Conservation (phyloP, 1,140 invertebrate genomes). For the Asbolus verrucosus region DNA sequence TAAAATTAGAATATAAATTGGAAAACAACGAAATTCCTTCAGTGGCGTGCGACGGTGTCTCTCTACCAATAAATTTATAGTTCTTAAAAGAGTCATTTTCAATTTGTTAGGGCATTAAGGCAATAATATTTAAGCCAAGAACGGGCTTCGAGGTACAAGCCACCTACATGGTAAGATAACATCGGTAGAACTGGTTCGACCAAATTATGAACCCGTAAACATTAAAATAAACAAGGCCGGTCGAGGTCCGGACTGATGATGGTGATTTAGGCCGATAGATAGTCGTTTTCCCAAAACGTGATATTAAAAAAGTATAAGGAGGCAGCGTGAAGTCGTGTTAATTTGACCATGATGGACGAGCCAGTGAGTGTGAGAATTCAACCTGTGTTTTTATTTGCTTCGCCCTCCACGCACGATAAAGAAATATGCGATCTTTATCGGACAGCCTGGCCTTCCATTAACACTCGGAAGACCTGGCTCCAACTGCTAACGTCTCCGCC, state of each 20-base stretch:
- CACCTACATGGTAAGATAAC: slow-evolving; percentile 55
- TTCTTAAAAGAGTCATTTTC: slow-evolving; percentile 42
- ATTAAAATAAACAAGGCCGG: slow-evolving; percentile 49
- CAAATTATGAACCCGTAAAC: slow-evolving; percentile 55
- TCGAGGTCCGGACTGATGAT: slow-evolving; percentile 26
- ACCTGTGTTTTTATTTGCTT: slow-evolving; percentile 35
- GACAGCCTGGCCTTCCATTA: slow-evolving; percentile 36
- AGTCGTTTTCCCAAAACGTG: slow-evolving; percentile 44
- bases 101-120: slow-evolving; percentile 43
- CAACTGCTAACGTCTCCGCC: neutral
- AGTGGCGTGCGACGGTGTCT: neutral
- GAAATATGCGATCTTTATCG: slow-evolving; percentile 41
- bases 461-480: slow-evolving; percentile 5
- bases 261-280: slow-evolving; percentile 43
- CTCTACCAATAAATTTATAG: slow-evolving; percentile 22
- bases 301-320: slow-evolving; percentile 43
- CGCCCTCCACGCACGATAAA: slow-evolving; percentile 37
- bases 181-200: slow-evolving; percentile 51
- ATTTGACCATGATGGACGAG: slow-evolving; percentile 45
- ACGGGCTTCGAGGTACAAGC: slow-evolving; percentile 55
- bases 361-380: slow-evolving; percentile 34
- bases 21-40: too few relatives aligned
- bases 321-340: slow-evolving; percentile 39
- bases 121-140: slow-evolving; percentile 42
- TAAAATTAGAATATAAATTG: too few relatives aligned